These are phyloP conservation scores for Lycia hirtaria DNA, from an alignment of 2,888 invertebrate genomes.

Conservation along the genomic window DNA sequence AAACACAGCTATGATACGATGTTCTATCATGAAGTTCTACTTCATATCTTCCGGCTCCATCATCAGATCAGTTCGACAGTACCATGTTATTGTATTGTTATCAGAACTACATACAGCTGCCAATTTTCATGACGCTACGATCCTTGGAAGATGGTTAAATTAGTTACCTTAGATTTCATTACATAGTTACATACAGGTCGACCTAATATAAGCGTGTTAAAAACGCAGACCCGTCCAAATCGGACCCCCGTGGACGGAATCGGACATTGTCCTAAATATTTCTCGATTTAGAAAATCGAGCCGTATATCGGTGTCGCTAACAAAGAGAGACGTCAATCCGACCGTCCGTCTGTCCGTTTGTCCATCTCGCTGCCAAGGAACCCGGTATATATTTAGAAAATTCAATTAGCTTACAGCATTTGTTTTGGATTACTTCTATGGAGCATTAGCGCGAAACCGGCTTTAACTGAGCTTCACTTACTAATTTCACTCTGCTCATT, in stretches of 20 bases:
- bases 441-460: conserved; percentile 34
- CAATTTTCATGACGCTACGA: too few relatives aligned
- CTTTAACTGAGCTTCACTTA: conserved; percentile 1
- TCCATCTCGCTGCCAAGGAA: conserved; percentile 51
- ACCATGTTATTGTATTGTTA: too few relatives aligned
- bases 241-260: conserved; percentile 14
- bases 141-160: too few relatives aligned
- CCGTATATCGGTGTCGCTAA: conserved; percentile 46
- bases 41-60: too few relatives aligned
- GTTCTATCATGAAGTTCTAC: too few relatives aligned
- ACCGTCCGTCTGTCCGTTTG: conserved; percentile 32
- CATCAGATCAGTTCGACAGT: too few relatives aligned
- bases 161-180: too few relatives aligned
- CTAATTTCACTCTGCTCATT: too few relatives aligned
- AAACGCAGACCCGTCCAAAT: conserved; percentile 10
- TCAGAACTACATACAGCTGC: too few relatives aligned
- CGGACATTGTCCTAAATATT: conserved; percentile 34
- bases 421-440: conserved; percentile 40
- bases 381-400: conserved; percentile 62
- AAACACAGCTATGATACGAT: not conserved
- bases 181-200: too few relatives aligned
- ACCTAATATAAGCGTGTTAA: too few relatives aligned
- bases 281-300: conserved; percentile 37
- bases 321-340: conserved; percentile 61
- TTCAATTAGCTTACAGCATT: conserved; percentile 71